Percentiles rank a stretch among this genome's conserved stretches.
Evolutionary conservation across 2,888 invertebrate species (phyloP).

Genomic region (Cephus rjabovi): DNA sequence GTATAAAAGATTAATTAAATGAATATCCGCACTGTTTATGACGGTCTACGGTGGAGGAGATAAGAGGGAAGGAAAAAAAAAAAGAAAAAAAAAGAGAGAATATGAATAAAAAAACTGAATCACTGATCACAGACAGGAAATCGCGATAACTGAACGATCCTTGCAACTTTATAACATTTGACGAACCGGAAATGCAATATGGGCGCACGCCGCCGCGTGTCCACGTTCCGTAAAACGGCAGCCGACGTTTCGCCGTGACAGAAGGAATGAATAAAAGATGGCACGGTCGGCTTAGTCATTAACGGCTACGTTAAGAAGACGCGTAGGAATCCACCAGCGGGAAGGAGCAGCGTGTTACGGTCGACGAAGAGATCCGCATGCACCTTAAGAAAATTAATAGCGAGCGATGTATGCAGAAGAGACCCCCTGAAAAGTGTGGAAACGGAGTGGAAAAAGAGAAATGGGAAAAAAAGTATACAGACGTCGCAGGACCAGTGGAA

Average conservation of each 20-base stretch:
- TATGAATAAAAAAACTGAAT: conserved; percentile 22
- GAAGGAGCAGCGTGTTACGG: neutral
- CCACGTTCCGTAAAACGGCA: conserved; percentile 39
- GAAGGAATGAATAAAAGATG: conserved; percentile 57
- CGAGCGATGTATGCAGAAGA: neutral
- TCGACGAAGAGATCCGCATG: neutral
- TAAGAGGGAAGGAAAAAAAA: conserved; percentile 9
- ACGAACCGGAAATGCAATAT: conserved; percentile 50
- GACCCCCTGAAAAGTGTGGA: neutral
- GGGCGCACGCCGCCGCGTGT: conserved; percentile 36
- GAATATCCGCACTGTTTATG: neutral
- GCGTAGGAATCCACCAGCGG: neutral
- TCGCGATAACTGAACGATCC: conserved; percentile 40
- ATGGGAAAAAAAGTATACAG: neutral
- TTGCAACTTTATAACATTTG: conserved; percentile 44
- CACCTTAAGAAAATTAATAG: neutral
- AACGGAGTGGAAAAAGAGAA: neutral
- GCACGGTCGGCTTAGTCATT: conserved; percentile 29
- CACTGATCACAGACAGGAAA: conserved; percentile 53
- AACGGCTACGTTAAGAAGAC: conserved; percentile 15
- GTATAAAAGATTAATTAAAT: neutral
- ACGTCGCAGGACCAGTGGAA: neutral
- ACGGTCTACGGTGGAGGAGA: conserved; percentile 7
- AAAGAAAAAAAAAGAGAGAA: conserved; percentile 8
- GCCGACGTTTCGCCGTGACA: conserved; percentile 41